Conservation (phyloP, 2,797 vertebrate genomes). For the Enteromius argenteus region DNA sequence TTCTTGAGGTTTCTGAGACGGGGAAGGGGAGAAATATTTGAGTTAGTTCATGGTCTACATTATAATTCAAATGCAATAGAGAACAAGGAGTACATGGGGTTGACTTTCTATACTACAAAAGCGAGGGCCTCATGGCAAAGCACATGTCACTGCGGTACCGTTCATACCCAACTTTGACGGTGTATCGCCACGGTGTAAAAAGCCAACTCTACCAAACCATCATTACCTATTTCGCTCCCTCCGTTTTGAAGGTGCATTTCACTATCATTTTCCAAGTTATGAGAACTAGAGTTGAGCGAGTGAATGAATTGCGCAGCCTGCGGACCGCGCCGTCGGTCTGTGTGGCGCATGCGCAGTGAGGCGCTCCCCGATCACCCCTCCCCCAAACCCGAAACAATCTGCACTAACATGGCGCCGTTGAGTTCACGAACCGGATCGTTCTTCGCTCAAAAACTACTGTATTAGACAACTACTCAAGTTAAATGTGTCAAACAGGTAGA, state of each 20-base stretch:
- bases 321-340: slow-evolving; percentile 75
- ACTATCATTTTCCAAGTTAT: slow-evolving; percentile 67
- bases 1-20: slow-evolving; percentile 21
- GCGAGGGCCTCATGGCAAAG: slow-evolving; percentile 41
- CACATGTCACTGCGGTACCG: slow-evolving; percentile 21
- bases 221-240: neutral
- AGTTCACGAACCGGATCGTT: slow-evolving; percentile 77
- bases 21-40: neutral
- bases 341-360: slow-evolving; percentile 73
- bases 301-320: slow-evolving; percentile 77
- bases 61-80: neutral
- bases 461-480: neutral
- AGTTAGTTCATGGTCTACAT: neutral
- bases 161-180: neutral
- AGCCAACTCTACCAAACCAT: neutral
- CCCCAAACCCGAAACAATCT: slow-evolving; percentile 71
- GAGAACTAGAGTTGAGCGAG: slow-evolving; percentile 62
- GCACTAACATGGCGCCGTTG: slow-evolving; percentile 82
- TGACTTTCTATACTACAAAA: slow-evolving; percentile 1
- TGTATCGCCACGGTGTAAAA: neutral
- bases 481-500: slow-evolving; percentile 37
- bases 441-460: slow-evolving; percentile 26
- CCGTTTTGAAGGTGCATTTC: neutral
- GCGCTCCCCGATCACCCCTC: slow-evolving; percentile 76
- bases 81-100: neutral